phyloP scores from a whole-genome alignment of 2,797 vertebrate genomes.

The Poeciliopsis gracilis region DNA sequence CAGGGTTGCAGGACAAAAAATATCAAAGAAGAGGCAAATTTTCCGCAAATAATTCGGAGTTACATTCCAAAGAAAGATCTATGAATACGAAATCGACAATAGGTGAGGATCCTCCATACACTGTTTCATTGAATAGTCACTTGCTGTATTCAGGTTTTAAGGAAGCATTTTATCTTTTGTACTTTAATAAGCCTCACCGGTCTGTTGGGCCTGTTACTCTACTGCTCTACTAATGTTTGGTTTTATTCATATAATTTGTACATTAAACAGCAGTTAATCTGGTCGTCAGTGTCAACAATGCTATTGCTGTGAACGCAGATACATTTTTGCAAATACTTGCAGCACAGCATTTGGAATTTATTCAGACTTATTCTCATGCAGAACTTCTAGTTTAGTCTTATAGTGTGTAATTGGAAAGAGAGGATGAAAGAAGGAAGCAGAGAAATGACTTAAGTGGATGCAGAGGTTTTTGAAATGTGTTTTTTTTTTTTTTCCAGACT shows the following conservation, averaged over 20 bases:
- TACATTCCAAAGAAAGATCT: background rate
- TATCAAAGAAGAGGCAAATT: background rate
- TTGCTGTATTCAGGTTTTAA: background rate
- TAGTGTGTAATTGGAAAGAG: background rate
- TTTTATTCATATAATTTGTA: background rate
- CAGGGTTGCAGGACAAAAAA: background rate
- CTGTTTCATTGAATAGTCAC: background rate
- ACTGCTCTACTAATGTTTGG: background rate
- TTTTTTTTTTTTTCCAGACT: conserved; percentile 11
- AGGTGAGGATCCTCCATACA: background rate
- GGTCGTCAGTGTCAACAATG: background rate
- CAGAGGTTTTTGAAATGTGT: conserved; percentile 3
- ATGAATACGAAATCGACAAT: background rate
- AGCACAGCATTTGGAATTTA: no score
- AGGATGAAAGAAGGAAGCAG: background rate
- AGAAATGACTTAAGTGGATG: background rate
- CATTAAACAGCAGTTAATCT: background rate
- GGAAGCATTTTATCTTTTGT: background rate
- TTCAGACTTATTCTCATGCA: background rate
- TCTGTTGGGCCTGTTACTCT: background rate
- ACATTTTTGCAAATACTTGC: background rate
- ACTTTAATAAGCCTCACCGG: background rate
- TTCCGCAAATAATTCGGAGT: background rate
- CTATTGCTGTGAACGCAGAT: background rate
- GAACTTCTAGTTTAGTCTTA: background rate